Base-by-base conservation (phyloP, 2,797 vertebrate genomes). In the Megalops cyprinoides region DNA sequence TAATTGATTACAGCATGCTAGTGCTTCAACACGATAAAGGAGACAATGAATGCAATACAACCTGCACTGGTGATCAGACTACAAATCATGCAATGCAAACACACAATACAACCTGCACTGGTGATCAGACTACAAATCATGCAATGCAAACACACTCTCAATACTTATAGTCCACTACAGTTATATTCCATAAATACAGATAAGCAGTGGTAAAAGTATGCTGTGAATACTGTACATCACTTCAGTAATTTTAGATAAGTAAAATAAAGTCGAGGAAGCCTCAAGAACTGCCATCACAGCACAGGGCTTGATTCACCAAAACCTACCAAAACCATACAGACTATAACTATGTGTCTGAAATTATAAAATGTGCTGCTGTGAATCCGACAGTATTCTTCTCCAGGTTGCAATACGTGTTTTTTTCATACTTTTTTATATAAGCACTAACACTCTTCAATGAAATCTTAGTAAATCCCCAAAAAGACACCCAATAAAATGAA, bases 401-500 rank as follows among this genome's bases (percentile, higher is more conserved):
- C 8, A 28, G 58, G 7, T 62, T 62, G 25, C 25, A 28, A 44
- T 18, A 7, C 15, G 39, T 15, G 48, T 48, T 6, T 46, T 39
- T 25, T 18, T 49, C 7, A 49, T 58, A 34, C 67, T 15, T 67
- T 42, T 67, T 53, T 25, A 67, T 34, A 6, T 39, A 42, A 12
- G 49, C 8, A 34, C 67, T 48, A 71, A 51, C 37, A 71, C 37
- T 71, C 48, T 23, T 53, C 28, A 53, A 37, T n/a, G 34, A 20
- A 18, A 51, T 46, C 62, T 51, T 31, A 31, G 28, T 4, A 71
- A 37, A 67, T 20, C 65, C 37, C 3, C 62, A 7, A 48, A 55
- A 55, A 79, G 49, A n/a, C 37, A 34, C 18, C 34, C 20, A 14
- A 39, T 71, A 71, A 79, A 53, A 23, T 71, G 60, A 14, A 60